Evolutionary conservation across 2,888 invertebrate species (phyloP), one percentile per base, ranked within the genome.

Genomic region (Cetonia aurata): DNA sequence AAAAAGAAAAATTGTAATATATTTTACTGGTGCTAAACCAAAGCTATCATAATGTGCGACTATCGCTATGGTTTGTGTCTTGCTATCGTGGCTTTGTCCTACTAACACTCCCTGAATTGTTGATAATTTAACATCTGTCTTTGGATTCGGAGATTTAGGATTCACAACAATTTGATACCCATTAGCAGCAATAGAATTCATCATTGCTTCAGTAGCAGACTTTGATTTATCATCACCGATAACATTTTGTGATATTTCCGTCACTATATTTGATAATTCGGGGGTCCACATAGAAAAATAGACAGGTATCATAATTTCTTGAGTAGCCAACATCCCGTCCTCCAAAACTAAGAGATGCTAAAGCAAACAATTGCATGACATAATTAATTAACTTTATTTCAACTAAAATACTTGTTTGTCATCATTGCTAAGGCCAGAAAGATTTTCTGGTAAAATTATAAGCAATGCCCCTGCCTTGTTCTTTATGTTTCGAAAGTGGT

Each of bases 31-130:
- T 31, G 94, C 94, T 69, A 95, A 87, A 60, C 95, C 95, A 78
- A 93, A 92, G 15, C 96, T 92, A 81, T 99, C 99, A 79, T 98
- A 96, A 86, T 98, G 95, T 0, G 98, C 95, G 3, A 96, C 94
- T 62, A 99, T 86, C 1, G 96, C 92, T 74, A 99, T 93, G 8
- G 96, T 94, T 66, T 96, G 95, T 69, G 82, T 83, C 71, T 82
- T 83, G 73, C 89, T 89, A 77, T 90, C 90, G 37, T 73, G 88
- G 44, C 90, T 90, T 19, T 92, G 90, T 0, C 95, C 96, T 8
- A 91, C 87, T 73, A 96, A 85, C 84, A 93, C 94, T 19, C 95
- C 96, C 82, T 96, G 92, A 60, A 98, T 87, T 4, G 94, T 95
- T n/a, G 93, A 91, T 15, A 98, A 90, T 84, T 93, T 93, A 37